These are phyloP conservation scores for Danio choprae DNA, from an alignment of 2,797 vertebrate genomes.

Conservation along the genomic window DNA sequence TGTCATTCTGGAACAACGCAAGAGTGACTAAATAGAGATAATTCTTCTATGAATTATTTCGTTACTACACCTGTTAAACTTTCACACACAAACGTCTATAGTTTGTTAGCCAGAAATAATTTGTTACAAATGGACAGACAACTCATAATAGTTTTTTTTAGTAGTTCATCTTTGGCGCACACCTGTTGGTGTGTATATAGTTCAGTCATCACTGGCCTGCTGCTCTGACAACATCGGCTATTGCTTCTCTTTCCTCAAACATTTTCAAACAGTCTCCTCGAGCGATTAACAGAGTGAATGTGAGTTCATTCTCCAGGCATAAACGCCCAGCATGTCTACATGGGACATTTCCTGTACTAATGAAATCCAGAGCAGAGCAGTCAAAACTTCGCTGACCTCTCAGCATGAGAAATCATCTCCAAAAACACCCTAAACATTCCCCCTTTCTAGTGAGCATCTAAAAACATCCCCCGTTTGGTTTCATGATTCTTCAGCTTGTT, in stretches of 20 bases:
- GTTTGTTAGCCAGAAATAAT: conserved; percentile 31
- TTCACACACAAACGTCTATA: conserved; percentile 31
- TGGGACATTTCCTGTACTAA: conserved; percentile 62
- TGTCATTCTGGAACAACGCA: not conserved
- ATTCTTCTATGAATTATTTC: not conserved
- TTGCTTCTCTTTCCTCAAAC: conserved; percentile 58
- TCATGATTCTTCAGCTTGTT: conserved; percentile 17
- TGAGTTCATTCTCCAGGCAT: conserved; percentile 55
- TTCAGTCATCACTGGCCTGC: conserved; percentile 35
- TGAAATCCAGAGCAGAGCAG: conserved; percentile 58
- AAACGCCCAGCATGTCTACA: conserved; percentile 60
- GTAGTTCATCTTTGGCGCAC: conserved; percentile 18
- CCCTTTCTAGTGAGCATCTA: conserved; percentile 47
- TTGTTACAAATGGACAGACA: conserved; percentile 4
- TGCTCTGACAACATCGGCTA: conserved; percentile 26
- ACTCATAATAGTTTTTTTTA: conserved; percentile 5
- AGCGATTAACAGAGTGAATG: conserved; percentile 37
- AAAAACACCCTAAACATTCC: conserved; percentile 43
- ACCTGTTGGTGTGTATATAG: conserved; percentile 55
- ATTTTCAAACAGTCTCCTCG: conserved; percentile 41
- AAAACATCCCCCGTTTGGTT: not conserved
- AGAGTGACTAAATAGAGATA: not conserved
- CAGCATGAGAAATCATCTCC: conserved; percentile 57
- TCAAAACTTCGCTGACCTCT: conserved; percentile 57
- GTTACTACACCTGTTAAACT: conserved; percentile 32